Evolutionary conservation across 1,140 invertebrate species (phyloP), one percentile per base, ranked within the genome.

Genomic region (Papilio machaon): DNA sequence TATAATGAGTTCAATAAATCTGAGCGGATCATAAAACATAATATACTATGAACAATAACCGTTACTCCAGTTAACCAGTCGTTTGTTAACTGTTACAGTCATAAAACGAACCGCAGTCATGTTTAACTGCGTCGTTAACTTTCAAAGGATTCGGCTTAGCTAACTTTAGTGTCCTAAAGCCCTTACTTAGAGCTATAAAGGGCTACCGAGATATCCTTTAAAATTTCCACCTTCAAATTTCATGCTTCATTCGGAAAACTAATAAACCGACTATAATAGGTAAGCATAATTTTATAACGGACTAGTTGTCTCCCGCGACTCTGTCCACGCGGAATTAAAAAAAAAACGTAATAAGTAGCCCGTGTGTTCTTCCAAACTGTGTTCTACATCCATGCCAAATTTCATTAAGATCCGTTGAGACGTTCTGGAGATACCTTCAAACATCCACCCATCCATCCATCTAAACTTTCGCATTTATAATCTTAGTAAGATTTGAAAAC

Each of bases 111-210:
- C 74, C 74, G 74, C 74, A 76, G 74, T 76, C 35, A 76, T 76
- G 47, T 76, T 76, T 76, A 76, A 76, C 74, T 76, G 74, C 74
- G 74, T 76, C 74, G 74, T 76, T 76, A 76, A 76, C 74, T 76
- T 49, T 76, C 47, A 49, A 70, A 76, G 74, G 74, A 76, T 49
- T 76, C 47, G 46, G 43, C 74, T 76, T 76, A 49, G 74, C 74
- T 76, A 76, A 76, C 74, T 76, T 76, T 76, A 76, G 74, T 76
- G 74, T 76, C 73, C 73, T 74, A 52, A 76, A 76, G 74, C 74
- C 74, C 74, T 76, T 76, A 76, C 74, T 76, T 76, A 76, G 47
- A 52, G 74, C 74, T 52, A 76, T 76, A 76, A 76, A 76, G 74
- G 74, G 19, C 23, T 76, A 47, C 74, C 23, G 74, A 76, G 74